Evolutionary conservation across 2,888 invertebrate species (phyloP), one percentile per base, ranked within the genome.

Genomic region (Epiblema foenella): DNA sequence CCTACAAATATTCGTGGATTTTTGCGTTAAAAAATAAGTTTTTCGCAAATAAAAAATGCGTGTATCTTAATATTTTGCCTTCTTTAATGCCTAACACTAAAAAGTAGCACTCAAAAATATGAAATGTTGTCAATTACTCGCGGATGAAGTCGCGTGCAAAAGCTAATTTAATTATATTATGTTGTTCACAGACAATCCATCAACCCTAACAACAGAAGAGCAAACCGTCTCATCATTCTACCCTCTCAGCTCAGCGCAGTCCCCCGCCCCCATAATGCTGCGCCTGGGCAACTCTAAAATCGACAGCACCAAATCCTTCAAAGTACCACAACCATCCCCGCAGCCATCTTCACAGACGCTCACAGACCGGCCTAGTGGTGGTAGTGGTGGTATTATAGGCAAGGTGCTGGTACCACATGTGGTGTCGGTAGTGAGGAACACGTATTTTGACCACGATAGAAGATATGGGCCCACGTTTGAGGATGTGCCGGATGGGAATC

Each of bases 381-480:
- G 24, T 24, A 4, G 24, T 24, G 24, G 24, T 24, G 24, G 73
- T 60, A 69, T 76, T 3, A 81, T 85, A 69, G 77, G 83, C 10
- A 87, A 86, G 10, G 79, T 87, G 10, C 77, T 78, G n/a, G 76
- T 79, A 12, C 93, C 93, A 0, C 90, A 93, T 73, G 90, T 93
- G 10, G 85, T 93, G 5, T 82, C 88, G 12, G 74, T 72, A 10
- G 83, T 85, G 0, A 91, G 91, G 81, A 91, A 92, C 57, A 91
- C 89, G 0, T 91, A 93, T 73, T 91, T 93, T 51, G 93, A 94
- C 64, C 93, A 94, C 58, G 93, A 93, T 68, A 83, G 92, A 68
- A 95, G 95, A 79, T 96, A 96, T 87, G 96, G 96, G 42, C 96
- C 96, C 39, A 96, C 95, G 77, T 96, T 96, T 80, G 96, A 96